These are phyloP conservation scores for Galemys pyrenaicus DNA, from an alignment of 2,113 vertebrate species.

Conservation along the genomic window DNA sequence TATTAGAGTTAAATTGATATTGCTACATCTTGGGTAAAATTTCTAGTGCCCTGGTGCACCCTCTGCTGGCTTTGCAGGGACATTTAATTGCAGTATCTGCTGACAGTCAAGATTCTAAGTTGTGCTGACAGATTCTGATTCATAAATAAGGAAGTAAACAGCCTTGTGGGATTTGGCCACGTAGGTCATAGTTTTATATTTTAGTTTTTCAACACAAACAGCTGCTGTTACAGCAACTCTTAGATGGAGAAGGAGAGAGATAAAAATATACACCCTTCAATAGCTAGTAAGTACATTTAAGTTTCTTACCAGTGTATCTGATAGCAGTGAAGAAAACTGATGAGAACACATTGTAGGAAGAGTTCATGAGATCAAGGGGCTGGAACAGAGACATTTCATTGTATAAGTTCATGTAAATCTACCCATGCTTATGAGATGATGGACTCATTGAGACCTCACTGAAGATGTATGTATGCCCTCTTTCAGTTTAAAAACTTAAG, in stretches of 20 bases:
- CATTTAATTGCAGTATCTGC: constrained; percentile 73
- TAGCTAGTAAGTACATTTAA: constrained; percentile 36
- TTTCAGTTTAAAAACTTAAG: constrained; percentile 6
- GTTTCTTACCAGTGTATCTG: constrained; percentile 48
- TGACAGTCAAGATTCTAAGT: constrained; percentile 71
- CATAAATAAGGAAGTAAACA: constrained; percentile 77
- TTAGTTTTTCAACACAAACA: constrained; percentile 63
- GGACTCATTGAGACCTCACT: constrained; percentile 38
- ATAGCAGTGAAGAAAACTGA: constrained; percentile 51
- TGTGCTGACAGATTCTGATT: constrained; percentile 73
- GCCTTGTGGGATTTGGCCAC: constrained; percentile 57
- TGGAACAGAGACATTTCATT: not conserved
- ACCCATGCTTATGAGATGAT: constrained; percentile 39
- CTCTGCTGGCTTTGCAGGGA: constrained; percentile 76
- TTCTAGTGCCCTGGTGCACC: constrained; percentile 76
- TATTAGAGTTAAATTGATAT: constrained; percentile 60
- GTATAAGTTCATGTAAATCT: constrained; percentile 2
- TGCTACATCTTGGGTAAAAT: constrained; percentile 70
- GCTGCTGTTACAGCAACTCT: constrained; percentile 63
- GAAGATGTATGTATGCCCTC: constrained; percentile 11
- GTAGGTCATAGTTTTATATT: constrained; percentile 71
- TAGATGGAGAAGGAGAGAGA: constrained; percentile 59
- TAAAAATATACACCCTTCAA: constrained; percentile 46
- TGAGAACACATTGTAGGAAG: constrained; percentile 26
- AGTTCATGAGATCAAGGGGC: not conserved